A percentile compares a stretch with the other conserved stretches of the same genome.
phyloP scores from a whole-genome alignment of 2,797 vertebrate species.

The Liasis olivaceus region DNA sequence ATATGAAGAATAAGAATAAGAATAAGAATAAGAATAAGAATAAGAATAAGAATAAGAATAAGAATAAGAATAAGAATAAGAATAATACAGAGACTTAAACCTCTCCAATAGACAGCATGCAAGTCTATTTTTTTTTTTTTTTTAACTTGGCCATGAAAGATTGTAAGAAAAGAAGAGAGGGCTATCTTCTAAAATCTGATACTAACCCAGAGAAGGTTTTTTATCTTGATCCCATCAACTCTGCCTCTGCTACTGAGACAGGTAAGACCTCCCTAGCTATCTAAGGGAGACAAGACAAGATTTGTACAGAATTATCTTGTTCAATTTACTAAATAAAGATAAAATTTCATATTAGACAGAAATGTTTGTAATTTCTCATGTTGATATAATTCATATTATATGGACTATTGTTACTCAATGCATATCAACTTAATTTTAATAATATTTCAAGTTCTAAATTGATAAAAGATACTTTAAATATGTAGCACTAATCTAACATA shows the following conservation, averaged over 20 bases:
- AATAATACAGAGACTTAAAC: background rate
- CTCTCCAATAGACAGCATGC: background rate
- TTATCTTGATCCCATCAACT: background rate
- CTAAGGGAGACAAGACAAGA: background rate
- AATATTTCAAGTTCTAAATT: background rate
- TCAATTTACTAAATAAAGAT: background rate
- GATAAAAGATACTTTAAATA: background rate
- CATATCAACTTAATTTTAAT: background rate
- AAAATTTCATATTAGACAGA: background rate
- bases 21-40: no score
- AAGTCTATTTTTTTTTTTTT: no score
- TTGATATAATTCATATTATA: background rate
- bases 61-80: no score
- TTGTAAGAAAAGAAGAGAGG: background rate
- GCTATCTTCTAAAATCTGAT: background rate
- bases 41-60: no score
- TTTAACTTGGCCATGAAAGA: background rate
- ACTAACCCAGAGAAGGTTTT: background rate
- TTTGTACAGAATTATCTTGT: background rate
- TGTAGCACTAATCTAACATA: background rate
- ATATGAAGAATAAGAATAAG: no score
- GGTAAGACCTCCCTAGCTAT: background rate
- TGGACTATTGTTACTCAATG: background rate
- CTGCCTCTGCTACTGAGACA: background rate
- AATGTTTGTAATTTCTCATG: background rate